These are phyloP conservation scores for Cygnus atratus DNA, from an alignment of 2,113 vertebrate species.

Conservation along the genomic window DNA sequence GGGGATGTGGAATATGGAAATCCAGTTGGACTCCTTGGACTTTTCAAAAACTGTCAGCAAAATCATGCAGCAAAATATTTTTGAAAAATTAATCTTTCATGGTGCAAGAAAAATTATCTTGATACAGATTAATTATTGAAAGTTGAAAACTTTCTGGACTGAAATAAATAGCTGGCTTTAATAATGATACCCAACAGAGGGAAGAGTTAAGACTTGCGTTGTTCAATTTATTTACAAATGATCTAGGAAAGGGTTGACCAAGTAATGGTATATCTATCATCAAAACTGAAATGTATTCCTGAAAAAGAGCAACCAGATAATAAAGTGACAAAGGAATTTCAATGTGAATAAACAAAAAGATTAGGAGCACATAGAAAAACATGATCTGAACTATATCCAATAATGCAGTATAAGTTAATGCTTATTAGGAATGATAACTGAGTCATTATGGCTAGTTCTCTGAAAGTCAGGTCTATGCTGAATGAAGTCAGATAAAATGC, in stretches of 20 bases:
- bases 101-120: background rate
- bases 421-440: background rate
- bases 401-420: background rate
- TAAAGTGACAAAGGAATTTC: background rate
- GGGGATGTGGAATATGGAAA: background rate
- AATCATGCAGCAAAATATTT: background rate
- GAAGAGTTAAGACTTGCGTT: background rate
- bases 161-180: background rate
- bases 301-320: background rate
- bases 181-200: background rate
- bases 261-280: background rate
- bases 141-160: background rate
- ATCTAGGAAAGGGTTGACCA: background rate
- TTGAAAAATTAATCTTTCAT: background rate
- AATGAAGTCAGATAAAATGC: background rate
- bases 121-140: background rate
- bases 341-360: background rate
- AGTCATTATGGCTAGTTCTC: background rate
- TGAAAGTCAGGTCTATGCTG: background rate
- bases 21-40: accelerated
- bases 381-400: background rate
- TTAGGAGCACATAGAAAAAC: background rate
- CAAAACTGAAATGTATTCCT: background rate
- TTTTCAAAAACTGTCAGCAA: background rate
- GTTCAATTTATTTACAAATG: background rate